These are phyloP conservation scores for Uloborus plumipes DNA, from an alignment of 2,888 invertebrate species.

Conservation along the genomic window DNA sequence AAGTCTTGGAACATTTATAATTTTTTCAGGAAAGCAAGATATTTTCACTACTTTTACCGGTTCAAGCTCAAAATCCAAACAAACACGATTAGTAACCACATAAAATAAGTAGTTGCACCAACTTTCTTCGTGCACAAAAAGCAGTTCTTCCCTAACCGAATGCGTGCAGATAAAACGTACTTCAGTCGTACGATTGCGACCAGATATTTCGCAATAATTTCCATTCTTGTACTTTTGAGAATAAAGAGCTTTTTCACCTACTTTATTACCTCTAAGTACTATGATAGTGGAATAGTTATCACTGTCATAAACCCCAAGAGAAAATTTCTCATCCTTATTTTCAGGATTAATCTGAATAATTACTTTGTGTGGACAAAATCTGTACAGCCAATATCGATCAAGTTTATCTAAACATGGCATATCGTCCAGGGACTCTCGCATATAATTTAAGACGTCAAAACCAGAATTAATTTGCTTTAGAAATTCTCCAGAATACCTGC, in stretches of 20 bases:
- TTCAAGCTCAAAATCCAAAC: background rate
- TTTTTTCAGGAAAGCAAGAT: too few species aligned
- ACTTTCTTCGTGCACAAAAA: background rate
- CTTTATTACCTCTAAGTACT: background rate
- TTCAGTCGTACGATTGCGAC: background rate
- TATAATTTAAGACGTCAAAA: too few species aligned
- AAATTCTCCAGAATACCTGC: too few species aligned
- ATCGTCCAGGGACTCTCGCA: background rate
- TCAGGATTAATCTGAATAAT: background rate
- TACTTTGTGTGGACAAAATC: background rate
- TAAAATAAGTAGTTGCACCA: constrained; percentile 1
- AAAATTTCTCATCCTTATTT: too few species aligned
- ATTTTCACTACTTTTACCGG: too few species aligned
- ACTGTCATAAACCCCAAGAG: background rate
- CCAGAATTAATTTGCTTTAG: too few species aligned
- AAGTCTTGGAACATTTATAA: too few species aligned
- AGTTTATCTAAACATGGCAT: constrained; percentile 1
- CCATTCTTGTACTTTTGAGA: background rate
- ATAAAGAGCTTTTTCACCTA: background rate
- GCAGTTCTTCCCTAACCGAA: background rate
- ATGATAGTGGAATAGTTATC: background rate
- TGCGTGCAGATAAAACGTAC: constrained; percentile 17
- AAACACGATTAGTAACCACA: constrained; percentile 4
- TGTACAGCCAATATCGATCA: background rate
- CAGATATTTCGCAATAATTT: background rate